phyloP scores from a whole-genome alignment of 2,797 vertebrate species.

The Tragopan temminckii region DNA sequence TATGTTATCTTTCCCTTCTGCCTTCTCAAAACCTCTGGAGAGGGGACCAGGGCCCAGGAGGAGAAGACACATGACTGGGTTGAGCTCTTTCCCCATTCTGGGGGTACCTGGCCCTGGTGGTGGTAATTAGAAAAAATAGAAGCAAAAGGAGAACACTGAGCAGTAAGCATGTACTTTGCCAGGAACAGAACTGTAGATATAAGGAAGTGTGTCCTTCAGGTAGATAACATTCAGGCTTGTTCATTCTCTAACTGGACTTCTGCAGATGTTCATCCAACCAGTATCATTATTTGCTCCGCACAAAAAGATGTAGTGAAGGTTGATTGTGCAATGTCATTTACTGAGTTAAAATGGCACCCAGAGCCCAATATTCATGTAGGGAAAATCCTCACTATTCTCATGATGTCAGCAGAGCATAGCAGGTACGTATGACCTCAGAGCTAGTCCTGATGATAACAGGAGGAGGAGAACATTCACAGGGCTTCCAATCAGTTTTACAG shows the following conservation, averaged over 20 bases:
- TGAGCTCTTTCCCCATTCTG: background rate
- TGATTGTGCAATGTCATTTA: background rate
- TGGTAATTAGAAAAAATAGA: background rate
- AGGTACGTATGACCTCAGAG: background rate
- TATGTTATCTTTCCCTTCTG: background rate
- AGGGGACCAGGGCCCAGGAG: background rate
- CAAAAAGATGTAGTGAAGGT: background rate
- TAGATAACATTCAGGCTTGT: background rate
- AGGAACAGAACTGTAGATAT: background rate
- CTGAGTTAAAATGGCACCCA: background rate
- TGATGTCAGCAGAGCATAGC: background rate
- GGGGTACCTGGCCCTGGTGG: too few species aligned
- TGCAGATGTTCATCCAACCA: background rate
- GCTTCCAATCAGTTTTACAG: background rate
- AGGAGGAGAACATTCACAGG: background rate
- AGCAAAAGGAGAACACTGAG: background rate
- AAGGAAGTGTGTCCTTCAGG: background rate
- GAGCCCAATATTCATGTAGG: background rate
- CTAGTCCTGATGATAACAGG: background rate
- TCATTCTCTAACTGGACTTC: background rate
- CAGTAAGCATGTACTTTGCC: background rate
- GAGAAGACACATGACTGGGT: background rate
- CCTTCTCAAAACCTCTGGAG: background rate
- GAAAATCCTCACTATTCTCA: background rate
- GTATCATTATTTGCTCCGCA: background rate